Percentiles rank a stretch among this genome's conserved stretches.
Evolutionary conservation across 2,113 vertebrate genomes (phyloP).

Genomic region (Chroicocephalus ridibundus): DNA sequence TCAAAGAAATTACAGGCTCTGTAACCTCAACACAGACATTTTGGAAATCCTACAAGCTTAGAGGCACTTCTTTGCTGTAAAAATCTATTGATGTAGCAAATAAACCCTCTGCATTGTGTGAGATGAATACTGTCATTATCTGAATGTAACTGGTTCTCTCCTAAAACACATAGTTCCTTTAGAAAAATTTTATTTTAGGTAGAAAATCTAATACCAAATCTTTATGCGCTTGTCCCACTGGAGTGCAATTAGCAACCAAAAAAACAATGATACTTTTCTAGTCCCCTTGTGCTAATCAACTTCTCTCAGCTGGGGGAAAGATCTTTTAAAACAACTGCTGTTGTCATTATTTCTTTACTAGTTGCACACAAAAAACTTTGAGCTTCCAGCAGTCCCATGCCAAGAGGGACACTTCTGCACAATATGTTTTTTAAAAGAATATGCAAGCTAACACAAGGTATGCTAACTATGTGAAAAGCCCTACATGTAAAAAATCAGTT

Average conservation of each 20-base stretch:
- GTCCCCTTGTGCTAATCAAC: neutral
- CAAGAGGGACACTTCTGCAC: neutral
- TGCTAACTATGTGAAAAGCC: neutral
- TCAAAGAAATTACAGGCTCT: slow-evolving; percentile 24
- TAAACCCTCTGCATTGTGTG: neutral
- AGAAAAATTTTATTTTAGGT: neutral
- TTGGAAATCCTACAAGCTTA: slow-evolving; percentile 15
- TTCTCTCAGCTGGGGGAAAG: neutral
- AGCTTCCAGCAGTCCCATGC: neutral
- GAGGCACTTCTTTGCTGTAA: slow-evolving; percentile 1
- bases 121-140: neutral
- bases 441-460: neutral
- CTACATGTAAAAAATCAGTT: neutral
- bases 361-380: neutral
- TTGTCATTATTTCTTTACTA: neutral
- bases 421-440: neutral
- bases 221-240: neutral
- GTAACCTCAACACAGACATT: neutral
- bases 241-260: neutral
- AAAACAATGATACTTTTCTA: neutral
- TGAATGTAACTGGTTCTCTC: neutral
- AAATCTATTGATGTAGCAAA: slow-evolving; percentile 17
- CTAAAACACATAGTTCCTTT: neutral
- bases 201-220: neutral
- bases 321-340: neutral